Base-by-base conservation (phyloP, 2,797 vertebrate genomes). In the Cynodonichthys magdalenae region DNA sequence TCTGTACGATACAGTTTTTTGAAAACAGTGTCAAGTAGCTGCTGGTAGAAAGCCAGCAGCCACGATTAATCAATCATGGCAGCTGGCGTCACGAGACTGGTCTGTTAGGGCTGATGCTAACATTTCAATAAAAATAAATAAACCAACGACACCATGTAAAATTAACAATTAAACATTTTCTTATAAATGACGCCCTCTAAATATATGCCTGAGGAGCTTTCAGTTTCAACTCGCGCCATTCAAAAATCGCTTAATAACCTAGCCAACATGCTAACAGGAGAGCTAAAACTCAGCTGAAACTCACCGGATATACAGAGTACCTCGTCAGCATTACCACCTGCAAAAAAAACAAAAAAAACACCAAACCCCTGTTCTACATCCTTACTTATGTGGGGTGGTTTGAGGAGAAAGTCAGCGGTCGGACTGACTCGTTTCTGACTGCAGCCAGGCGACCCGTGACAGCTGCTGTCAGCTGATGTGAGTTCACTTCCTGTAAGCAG, bases 21-120 rank as follows among this genome's bases (percentile, higher is more conserved):
- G 9, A 10, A 10, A 36, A 36, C 34, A 10, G 34, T 11, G 34
- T 36, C 11, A 36, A 36, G 34, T 12, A 39, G 11, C 12, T 39
- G 48, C 12, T 29, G 27, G 7, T 51, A 2, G 24, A 12, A 14
- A 5, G 36, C 14, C 18, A 15, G 15, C 27, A 19, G 53, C n/a
- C n/a, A 28, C 48, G 11, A 12, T 39, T 12, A 14, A 39, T 24
- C 24, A 24, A 24, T 55, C 52, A 28, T 5, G 34, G 36, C 63
- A 55, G 44, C 11, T 31, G 3, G 74, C 63, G 72, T 89, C 90
- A 91, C 89, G 87, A 59, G 64, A 66, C 64, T 12, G 28, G 29
- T 52, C 49, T 2, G 41, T 42, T 5, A 42, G 75, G 79, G 68
- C 53, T 10, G 55, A 65, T 28, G 69, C 68, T 53, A 71, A 67